A percentile compares a stretch with the other conserved stretches of the same genome.
phyloP scores from a whole-genome alignment of 2,888 invertebrate genomes.

The Macaria notata region DNA sequence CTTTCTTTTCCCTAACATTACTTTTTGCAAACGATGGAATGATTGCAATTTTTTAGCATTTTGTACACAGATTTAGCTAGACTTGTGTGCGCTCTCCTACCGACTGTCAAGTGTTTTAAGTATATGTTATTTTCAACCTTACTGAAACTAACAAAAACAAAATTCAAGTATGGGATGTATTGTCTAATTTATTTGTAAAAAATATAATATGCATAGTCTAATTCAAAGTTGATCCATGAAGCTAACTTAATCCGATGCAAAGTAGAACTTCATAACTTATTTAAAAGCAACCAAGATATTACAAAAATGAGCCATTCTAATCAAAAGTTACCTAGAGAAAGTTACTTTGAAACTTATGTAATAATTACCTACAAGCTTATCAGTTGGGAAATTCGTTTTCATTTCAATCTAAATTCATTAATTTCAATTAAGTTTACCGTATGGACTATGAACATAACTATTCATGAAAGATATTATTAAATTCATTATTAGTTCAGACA shows the following conservation, averaged over 20 bases:
- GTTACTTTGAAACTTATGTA: slow-evolving; percentile 5
- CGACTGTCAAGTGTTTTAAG: too few species aligned
- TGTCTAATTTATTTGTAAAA: too few species aligned
- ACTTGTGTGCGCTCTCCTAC: too few species aligned
- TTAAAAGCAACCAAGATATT: not conserved
- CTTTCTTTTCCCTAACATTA: not conserved
- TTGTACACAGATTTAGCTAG: too few species aligned
- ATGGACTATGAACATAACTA: not conserved
- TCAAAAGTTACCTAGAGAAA: slow-evolving; percentile 6
- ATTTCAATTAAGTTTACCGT: not conserved
- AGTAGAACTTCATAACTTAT: not conserved
- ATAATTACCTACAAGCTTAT: slow-evolving; percentile 2
- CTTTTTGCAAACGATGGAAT: too few species aligned
- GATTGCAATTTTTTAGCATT: too few species aligned
- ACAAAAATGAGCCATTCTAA: slow-evolving; percentile 1
- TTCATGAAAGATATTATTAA: not conserved
- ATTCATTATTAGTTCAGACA: too few species aligned
- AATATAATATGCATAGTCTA: too few species aligned
- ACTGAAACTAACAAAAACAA: too few species aligned
- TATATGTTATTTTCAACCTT: too few species aligned
- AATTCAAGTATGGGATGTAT: too few species aligned
- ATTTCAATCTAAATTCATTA: not conserved
- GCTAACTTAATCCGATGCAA: not conserved
- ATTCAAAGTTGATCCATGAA: too few species aligned
- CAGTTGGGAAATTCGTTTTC: slow-evolving; percentile 6